A percentile compares a stretch with the other conserved stretches of the same genome.
Evolutionary conservation across 2,888 invertebrate species (phyloP).

Genomic region (Ligdia adustata): DNA sequence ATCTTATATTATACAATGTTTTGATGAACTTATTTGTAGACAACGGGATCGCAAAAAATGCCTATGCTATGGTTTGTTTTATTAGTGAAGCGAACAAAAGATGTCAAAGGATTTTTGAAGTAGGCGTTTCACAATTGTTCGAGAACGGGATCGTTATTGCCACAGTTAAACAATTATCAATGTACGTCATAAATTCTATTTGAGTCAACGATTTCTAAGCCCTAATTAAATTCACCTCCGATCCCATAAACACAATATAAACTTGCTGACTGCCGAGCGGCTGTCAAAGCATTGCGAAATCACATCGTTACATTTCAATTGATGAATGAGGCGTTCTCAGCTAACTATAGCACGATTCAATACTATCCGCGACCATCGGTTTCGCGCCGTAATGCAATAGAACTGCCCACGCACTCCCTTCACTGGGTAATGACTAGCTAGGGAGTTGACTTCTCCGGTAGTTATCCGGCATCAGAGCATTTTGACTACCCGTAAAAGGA

Average conservation of each 20-base stretch:
- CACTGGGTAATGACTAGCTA: slow-evolving; percentile 26
- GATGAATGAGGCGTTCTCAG: slow-evolving; percentile 30
- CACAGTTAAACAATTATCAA: too few species aligned
- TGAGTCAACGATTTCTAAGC: too few species aligned
- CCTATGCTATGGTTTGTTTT: too few species aligned
- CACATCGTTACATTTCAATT: slow-evolving; percentile 28
- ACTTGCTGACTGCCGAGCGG: slow-evolving; percentile 14
- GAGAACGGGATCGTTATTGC: too few species aligned
- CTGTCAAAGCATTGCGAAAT: slow-evolving; percentile 31
- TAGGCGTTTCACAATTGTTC: too few species aligned
- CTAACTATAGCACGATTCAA: slow-evolving; percentile 18
- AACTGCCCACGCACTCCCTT: slow-evolving; percentile 38
- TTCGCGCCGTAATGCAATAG: slow-evolving; percentile 23
- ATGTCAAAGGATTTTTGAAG: too few species aligned
- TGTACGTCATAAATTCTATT: too few species aligned
- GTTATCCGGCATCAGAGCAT: background rate
- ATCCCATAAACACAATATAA: slow-evolving; percentile 14
- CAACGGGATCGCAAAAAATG: too few species aligned
- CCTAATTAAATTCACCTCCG: slow-evolving; percentile 2
- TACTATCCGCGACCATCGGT: slow-evolving; percentile 32
- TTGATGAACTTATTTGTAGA: too few species aligned
- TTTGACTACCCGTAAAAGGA: too few species aligned
- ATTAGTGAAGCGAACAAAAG: too few species aligned
- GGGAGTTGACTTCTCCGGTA: slow-evolving; percentile 2
- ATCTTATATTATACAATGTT: too few species aligned